Percentiles rank a stretch among this genome's conserved stretches.
phyloP scores from a whole-genome alignment of 2,888 invertebrate species.

The Boloria selene region DNA sequence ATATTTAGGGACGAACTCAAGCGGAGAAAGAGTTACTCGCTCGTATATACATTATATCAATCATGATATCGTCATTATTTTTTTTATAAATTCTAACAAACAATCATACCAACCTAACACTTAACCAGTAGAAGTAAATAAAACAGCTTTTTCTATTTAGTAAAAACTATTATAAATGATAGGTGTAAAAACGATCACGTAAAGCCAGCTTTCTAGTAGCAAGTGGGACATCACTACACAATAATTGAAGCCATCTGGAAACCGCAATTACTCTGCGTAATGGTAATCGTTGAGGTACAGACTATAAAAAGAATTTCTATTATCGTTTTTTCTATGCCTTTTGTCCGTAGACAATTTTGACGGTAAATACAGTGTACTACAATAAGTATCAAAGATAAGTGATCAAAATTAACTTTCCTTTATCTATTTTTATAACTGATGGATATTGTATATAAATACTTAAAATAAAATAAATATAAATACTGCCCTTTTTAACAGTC shows the following conservation, averaged over 20 bases:
- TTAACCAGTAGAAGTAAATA: constrained; percentile 33
- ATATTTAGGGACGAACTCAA: too few relatives aligned
- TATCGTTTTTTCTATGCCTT: constrained; percentile 20
- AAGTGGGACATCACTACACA: constrained; percentile 56
- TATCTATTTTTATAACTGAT: constrained; percentile 12
- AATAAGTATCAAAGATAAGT: too few relatives aligned
- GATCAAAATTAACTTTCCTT: constrained; percentile 15
- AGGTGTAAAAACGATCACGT: constrained; percentile 49
- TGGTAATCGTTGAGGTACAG: constrained; percentile 26
- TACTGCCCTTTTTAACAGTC: too few relatives aligned
- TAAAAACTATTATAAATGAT: constrained; percentile 46
- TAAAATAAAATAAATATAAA: too few relatives aligned
- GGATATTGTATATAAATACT: background rate
- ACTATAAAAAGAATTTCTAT: constrained; percentile 29
- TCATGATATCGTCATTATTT: background rate
- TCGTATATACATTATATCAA: too few relatives aligned
- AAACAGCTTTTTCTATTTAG: constrained; percentile 40
- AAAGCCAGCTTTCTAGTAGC: constrained; percentile 59
- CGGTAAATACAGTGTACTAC: background rate
- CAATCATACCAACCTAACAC: constrained; percentile 31
- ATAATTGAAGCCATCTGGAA: constrained; percentile 65
- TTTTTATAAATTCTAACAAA: constrained; percentile 11
- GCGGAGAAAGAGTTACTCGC: too few relatives aligned
- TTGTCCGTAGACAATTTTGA: constrained; percentile 19
- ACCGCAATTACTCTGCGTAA: constrained; percentile 52